phyloP scores from a whole-genome alignment of 2,797 vertebrate genomes.

The Clarias laeviceps region DNA sequence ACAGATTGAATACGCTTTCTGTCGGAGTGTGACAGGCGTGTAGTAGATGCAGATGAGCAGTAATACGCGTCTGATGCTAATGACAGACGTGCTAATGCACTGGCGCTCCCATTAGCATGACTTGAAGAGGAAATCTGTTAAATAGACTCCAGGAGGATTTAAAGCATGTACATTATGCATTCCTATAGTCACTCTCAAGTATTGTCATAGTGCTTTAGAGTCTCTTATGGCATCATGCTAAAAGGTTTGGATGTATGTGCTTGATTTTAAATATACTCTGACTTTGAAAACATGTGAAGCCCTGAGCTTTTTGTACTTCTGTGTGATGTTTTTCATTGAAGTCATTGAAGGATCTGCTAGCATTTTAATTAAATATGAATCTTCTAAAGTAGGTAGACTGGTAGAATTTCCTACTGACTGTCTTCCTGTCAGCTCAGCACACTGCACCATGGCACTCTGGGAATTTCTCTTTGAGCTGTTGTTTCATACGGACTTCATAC shows the following conservation, averaged over 20 bases:
- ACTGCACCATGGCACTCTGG: background rate
- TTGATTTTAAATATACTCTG: slow-evolving; percentile 23
- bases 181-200: slow-evolving; percentile 1
- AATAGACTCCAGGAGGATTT: slow-evolving; percentile 34
- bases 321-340: slow-evolving; percentile 29
- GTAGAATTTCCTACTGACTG: slow-evolving; percentile 4
- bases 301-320: background rate
- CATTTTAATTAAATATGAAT: slow-evolving; percentile 50
- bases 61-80: slow-evolving; percentile 3
- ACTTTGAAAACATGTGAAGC: background rate
- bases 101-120: slow-evolving; percentile 13
- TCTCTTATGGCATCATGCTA: slow-evolving; percentile 27
- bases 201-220: slow-evolving; percentile 27
- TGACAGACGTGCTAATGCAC: slow-evolving; percentile 31
- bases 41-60: slow-evolving; percentile 3
- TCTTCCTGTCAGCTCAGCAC: slow-evolving; percentile 33
- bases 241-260: background rate
- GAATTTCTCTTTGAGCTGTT: background rate
- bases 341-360: background rate
- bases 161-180: slow-evolving; percentile 35
- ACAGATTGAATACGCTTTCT: background rate
- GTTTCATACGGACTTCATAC: background rate
- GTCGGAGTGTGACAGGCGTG: background rate
- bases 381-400: slow-evolving; percentile 40
- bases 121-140: slow-evolving; percentile 23